phyloP scores from a whole-genome alignment of 2,888 invertebrate species.

The Euproctis similis region DNA sequence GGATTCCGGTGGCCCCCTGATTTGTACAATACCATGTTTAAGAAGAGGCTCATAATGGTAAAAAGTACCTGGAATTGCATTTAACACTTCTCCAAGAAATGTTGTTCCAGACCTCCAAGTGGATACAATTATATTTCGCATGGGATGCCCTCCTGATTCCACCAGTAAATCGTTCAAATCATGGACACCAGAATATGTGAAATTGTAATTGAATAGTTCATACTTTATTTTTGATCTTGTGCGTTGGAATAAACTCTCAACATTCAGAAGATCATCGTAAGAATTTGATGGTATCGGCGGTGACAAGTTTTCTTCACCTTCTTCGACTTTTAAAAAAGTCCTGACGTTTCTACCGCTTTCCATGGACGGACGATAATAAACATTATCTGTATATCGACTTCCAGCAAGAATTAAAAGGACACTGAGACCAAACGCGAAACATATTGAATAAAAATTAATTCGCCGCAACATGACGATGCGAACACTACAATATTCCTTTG shows the following conservation, averaged over 20 bases:
- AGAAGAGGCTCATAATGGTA: constrained; percentile 94
- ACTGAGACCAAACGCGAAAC: constrained; percentile 71
- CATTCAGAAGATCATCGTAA: constrained; percentile 50
- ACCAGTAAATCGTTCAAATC: constrained; percentile 81
- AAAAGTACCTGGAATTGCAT: constrained; percentile 89
- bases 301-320: constrained; percentile 43
- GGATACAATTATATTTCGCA: constrained; percentile 87
- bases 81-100: constrained; percentile 89
- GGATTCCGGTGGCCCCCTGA: constrained; percentile 83
- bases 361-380: constrained; percentile 60
- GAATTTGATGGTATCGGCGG: constrained; percentile 53
- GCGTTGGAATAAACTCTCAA: constrained; percentile 55
- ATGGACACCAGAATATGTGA: constrained; percentile 52
- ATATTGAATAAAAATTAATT: constrained; percentile 71
- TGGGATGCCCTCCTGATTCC: constrained; percentile 81
- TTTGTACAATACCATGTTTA: constrained; percentile 87
- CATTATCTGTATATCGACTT: constrained; percentile 73
- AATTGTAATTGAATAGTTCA: constrained; percentile 58
- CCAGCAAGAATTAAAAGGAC: constrained; percentile 70
- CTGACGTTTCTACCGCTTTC: constrained; percentile 60
- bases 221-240: constrained; percentile 49
- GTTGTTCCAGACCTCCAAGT: constrained; percentile 95
- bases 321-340: constrained; percentile 79
- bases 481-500: too few species aligned
- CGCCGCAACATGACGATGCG: constrained; percentile 67